phyloP scores from a whole-genome alignment of 1,140 invertebrate genomes.

The Lucilia cuprina region DNA sequence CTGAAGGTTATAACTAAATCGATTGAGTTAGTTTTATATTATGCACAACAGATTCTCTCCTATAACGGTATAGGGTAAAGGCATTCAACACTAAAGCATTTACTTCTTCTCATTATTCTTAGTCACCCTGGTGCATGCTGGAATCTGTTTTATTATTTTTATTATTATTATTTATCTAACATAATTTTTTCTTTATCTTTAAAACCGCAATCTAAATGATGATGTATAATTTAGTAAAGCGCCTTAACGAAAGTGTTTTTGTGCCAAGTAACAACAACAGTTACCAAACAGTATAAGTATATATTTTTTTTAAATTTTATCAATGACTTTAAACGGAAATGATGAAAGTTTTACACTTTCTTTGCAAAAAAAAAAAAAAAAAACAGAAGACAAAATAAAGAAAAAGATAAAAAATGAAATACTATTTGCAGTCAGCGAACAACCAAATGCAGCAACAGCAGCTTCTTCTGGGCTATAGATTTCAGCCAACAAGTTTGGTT shows the following conservation, averaged over 20 bases:
- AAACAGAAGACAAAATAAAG: background rate
- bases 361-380: background rate
- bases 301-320: background rate
- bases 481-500: background rate
- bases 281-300: background rate
- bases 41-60: too few species aligned
- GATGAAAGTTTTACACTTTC: constrained; percentile 17
- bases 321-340: constrained; percentile 1
- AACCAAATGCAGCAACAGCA: too few species aligned
- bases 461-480: too few species aligned
- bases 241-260: constrained; percentile 16
- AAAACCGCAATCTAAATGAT: background rate
- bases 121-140: background rate
- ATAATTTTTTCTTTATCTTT: background rate
- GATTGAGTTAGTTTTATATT: too few species aligned
- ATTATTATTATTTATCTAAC: too few species aligned
- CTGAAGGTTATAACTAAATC: too few species aligned
- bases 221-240: background rate
- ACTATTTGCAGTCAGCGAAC: too few species aligned
- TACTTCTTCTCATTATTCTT: background rate
- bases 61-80: too few species aligned
- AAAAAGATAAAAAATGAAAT: background rate
- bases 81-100: too few species aligned
- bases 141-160: too few species aligned
- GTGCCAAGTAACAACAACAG: background rate